Base-by-base conservation (phyloP, 1,140 invertebrate genomes). In the Brachionus rotundiformis region DNA sequence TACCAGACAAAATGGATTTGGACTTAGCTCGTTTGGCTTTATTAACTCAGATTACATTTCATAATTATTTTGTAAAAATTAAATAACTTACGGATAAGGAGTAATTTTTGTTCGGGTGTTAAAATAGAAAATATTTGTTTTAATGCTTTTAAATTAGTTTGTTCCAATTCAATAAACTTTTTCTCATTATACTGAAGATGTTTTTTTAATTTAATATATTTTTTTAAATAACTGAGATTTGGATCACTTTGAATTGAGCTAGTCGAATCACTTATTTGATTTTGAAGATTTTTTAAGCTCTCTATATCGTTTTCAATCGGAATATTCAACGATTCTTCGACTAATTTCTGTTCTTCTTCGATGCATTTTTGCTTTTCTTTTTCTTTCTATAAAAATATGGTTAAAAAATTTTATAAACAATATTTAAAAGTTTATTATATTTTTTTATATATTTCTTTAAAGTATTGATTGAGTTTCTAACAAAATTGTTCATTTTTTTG, bases 131-230 rank as follows among this genome's bases (percentile, higher is more conserved):
- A 79, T 54, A 79, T 54, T 36, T 63, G 76, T 54, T 63, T 54
- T 25, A 79, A 39, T 36, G 76, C 47, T 54, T 63, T 54, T 11
- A 79, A 41, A 79, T 79, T 36, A 16, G 16, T 79, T 63, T 79
- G 27, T 33, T 79, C 47, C 11, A 79, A 41, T 29, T 36, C 47
- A 10, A 79, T 54, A 39, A 79, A 79, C 29, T 39, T 54, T 16
- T 54, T 63, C 29, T 79, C 76, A 16, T 63, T 79, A 11, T 59
- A 59, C 59, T 7, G 16, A 5, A 79, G 13, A 61, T 79, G 33
- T 41, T 79, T 79, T 79, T 79, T 79, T 5, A 79, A 19, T 79
- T 79, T 54, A 25, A 79, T 63, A 59, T 63, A 79, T 59, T 63
- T 54, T 36, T 33, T 79, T 13, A 79, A 79, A 79, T 59, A 79